phyloP scores from a whole-genome alignment of 2,888 invertebrate genomes.

The Acleris emargana region DNA sequence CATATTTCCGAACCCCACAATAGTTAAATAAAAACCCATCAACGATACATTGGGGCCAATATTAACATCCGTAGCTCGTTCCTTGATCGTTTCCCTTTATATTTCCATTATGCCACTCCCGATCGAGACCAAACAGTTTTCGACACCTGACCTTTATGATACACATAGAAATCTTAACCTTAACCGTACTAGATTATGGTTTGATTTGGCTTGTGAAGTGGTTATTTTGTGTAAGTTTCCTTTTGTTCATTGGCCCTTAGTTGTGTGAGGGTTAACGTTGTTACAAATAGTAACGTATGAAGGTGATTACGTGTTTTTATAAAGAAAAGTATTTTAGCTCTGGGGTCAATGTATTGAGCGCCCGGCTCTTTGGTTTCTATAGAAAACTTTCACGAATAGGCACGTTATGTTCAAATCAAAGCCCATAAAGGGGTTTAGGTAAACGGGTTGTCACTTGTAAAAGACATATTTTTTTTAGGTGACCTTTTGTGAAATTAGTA shows the following conservation, averaged over 20 bases:
- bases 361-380: too few species aligned
- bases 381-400: too few species aligned
- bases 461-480: too few species aligned
- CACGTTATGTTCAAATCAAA: too few species aligned
- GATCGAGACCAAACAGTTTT: slow-evolving; percentile 23
- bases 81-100: slow-evolving; percentile 24
- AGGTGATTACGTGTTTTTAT: slow-evolving; percentile 1
- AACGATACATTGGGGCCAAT: slow-evolving; percentile 16
- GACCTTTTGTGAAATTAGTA: too few species aligned
- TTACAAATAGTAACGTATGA: slow-evolving; percentile 7
- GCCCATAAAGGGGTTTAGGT: too few species aligned
- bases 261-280: slow-evolving; percentile 10
- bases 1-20: slow-evolving; percentile 5
- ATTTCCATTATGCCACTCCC: slow-evolving; percentile 30
- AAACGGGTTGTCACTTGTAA: too few species aligned
- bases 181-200: slow-evolving; percentile 1
- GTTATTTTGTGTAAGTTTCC: slow-evolving; percentile 12
- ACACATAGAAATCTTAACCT: slow-evolving; percentile 5
- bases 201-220: not conserved
- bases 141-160: slow-evolving; percentile 21
- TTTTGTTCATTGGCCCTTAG: slow-evolving; percentile 10
- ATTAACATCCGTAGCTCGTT: slow-evolving; percentile 27
- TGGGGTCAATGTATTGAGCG: not conserved
- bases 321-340: not conserved
- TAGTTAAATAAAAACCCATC: slow-evolving; percentile 21